phyloP scores from a whole-genome alignment of 2,888 invertebrate genomes.

The Cryptosula pallasiana region DNA sequence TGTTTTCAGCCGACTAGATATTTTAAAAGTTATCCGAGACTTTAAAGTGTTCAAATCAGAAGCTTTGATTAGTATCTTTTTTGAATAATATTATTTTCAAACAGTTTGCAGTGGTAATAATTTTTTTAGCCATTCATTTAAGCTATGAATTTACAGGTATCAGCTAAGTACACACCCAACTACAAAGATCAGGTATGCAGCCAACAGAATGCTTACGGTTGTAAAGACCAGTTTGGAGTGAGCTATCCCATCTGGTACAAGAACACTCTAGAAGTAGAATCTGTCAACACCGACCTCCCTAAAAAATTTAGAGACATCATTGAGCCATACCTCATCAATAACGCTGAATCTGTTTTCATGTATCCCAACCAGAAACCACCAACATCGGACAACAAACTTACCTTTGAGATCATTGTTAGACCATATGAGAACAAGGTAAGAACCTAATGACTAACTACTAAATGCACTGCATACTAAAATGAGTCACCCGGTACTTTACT shows the following conservation, averaged over 20 bases:
- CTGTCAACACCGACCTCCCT: background rate
- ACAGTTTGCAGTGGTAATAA: background rate
- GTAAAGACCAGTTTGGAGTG: slow-evolving; percentile 5
- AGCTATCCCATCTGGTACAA: slow-evolving; percentile 1
- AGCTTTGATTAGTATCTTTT: no score
- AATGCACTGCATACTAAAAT: background rate
- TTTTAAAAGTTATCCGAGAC: no score
- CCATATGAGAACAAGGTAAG: slow-evolving; percentile 16
- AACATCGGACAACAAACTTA: background rate
- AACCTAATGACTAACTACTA: background rate
- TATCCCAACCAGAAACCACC: background rate
- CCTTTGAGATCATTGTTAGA: background rate
- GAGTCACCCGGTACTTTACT: background rate
- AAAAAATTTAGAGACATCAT: background rate
- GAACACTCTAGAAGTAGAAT: background rate
- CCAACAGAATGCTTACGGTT: background rate
- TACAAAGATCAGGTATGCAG: background rate
- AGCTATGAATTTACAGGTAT: background rate
- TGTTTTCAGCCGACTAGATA: no score
- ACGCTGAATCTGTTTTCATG: slow-evolving; percentile 3
- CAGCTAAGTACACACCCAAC: background rate
- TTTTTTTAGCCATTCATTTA: background rate
- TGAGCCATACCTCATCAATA: background rate
- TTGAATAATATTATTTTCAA: background rate
- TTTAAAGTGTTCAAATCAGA: no score